Conservation (phyloP, 2,113 vertebrate species). For the Otis tarda region DNA sequence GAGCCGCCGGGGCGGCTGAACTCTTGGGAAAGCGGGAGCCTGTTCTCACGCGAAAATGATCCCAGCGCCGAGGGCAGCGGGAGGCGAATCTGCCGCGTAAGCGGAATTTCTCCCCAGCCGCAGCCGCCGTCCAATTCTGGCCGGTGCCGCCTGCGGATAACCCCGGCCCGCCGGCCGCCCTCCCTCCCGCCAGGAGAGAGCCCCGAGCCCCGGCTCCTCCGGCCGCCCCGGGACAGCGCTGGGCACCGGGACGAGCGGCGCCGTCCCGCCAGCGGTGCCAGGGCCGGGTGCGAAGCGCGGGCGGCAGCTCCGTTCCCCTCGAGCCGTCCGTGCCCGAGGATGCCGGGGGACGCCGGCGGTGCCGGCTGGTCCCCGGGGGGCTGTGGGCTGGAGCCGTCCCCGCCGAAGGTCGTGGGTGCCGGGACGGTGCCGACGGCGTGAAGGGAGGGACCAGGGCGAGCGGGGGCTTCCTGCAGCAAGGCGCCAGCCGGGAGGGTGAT, state of each 20-base stretch:
- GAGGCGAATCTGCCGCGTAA: conserved; percentile 9
- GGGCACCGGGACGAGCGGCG: neutral
- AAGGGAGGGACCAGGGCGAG: neutral
- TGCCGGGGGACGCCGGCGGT: neutral
- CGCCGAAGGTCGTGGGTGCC: neutral
- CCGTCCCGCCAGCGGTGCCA: neutral
- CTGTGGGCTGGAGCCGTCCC: neutral
- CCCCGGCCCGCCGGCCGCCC: neutral
- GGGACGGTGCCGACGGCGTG: neutral
- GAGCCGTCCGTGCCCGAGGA: fast-evolving
- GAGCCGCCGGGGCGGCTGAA: neutral
- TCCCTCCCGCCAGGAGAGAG: neutral
- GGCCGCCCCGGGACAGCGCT: neutral
- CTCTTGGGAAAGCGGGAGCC: neutral
- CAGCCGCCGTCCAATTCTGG: neutral
- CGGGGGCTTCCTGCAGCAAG: neutral
- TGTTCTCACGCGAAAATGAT: conserved; percentile 11
- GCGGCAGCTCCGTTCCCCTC: neutral
- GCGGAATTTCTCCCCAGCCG: conserved; percentile 13
- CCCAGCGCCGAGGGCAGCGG: neutral
- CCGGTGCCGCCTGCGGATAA: neutral
- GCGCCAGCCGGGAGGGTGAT: neutral
- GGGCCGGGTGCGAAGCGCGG: neutral
- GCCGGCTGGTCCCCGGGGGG: neutral
- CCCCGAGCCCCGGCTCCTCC: neutral